Percentiles rank a stretch among this genome's conserved stretches.
These are phyloP conservation scores for Penelope pileata DNA, from an alignment of 2,113 vertebrate species.

Conservation along the genomic window DNA sequence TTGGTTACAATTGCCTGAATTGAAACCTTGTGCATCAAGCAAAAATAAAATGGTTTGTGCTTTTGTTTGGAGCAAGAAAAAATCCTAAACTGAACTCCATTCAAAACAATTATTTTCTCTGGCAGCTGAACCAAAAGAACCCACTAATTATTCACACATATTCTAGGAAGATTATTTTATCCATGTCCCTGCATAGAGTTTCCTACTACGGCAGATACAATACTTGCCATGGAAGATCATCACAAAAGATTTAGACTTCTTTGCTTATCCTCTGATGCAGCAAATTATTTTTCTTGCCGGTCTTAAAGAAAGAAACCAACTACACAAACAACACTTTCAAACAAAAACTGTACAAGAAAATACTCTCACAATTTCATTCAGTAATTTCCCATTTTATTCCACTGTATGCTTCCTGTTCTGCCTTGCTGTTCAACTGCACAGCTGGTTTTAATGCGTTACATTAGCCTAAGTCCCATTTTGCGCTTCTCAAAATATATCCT, in stretches of 20 bases:
- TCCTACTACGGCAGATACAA: background rate
- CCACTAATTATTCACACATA: background rate
- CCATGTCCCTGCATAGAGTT: background rate
- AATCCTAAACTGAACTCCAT: conserved; percentile 7
- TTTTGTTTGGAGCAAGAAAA: conserved; percentile 21
- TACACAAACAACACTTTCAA: background rate
- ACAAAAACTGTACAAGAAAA: background rate
- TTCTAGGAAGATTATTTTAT: conserved; percentile 8
- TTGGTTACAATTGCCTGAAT: background rate
- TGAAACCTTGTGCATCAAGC: conserved; percentile 2
- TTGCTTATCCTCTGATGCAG: background rate
- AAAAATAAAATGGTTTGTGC: conserved; percentile 9
- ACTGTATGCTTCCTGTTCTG: background rate
- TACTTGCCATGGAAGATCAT: background rate
- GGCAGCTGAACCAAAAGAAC: conserved; percentile 32
- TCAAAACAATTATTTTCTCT: conserved; percentile 34
- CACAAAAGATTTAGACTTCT: background rate
- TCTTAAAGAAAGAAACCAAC: background rate
- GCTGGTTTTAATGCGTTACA: background rate
- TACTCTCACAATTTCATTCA: background rate
- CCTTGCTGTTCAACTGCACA: background rate
- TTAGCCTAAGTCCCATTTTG: background rate
- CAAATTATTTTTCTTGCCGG: background rate
- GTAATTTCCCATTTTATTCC: background rate
- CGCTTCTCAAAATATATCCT: background rate